Conservation (phyloP, 2,888 invertebrate genomes). For the Laothoe populi region DNA sequence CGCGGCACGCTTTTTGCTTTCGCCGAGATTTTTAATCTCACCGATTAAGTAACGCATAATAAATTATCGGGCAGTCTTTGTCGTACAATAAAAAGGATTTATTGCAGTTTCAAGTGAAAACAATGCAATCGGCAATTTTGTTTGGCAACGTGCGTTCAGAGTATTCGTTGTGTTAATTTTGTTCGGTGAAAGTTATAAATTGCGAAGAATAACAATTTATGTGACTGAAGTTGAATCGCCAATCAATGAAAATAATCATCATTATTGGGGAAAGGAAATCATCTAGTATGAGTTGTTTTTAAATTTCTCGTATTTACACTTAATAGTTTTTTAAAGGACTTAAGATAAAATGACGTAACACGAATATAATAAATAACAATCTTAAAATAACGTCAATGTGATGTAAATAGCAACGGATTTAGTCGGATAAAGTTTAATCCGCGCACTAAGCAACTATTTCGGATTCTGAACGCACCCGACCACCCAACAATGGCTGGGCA, state of each 20-base stretch:
- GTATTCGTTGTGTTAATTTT: constrained; percentile 5
- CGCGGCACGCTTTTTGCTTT: constrained; percentile 34
- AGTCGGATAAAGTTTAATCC: constrained; percentile 46
- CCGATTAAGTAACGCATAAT: constrained; percentile 46
- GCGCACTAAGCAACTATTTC: constrained; percentile 42
- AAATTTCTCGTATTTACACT: too few species aligned
- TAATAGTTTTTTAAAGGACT: too few species aligned
- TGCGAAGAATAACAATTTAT: constrained; percentile 22
- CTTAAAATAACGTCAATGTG: constrained; percentile 21
- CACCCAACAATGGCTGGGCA: constrained; percentile 69
- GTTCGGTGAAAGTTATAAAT: constrained; percentile 26
- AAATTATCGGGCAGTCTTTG: constrained; percentile 19
- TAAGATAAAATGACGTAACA: neutral
- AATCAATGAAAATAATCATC: neutral
- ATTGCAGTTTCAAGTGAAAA: constrained; percentile 40
- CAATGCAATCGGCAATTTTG: constrained; percentile 31
- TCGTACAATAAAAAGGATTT: constrained; percentile 54
- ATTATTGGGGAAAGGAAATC: too few species aligned
- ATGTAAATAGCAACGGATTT: constrained; percentile 35
- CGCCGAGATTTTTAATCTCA: constrained; percentile 42
- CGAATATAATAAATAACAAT: constrained; percentile 32
- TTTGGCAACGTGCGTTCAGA: constrained; percentile 25
- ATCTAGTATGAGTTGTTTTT: too few species aligned
- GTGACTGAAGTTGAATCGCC: neutral
- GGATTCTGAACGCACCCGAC: constrained; percentile 53